Conservation (phyloP, 2,797 vertebrate species). For the Remorina albescens region DNA sequence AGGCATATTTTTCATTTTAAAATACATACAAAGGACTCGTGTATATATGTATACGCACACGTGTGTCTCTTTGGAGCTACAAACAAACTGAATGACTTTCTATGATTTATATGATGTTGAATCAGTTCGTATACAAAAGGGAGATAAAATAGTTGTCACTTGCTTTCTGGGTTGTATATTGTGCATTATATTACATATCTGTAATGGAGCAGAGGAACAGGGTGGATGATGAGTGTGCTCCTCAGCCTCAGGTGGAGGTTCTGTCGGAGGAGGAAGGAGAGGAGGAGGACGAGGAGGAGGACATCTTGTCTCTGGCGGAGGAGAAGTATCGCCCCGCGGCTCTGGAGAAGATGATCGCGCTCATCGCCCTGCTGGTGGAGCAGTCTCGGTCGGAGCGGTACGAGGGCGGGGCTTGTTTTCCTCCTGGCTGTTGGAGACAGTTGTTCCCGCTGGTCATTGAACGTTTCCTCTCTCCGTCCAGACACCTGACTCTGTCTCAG, state of each 20-base stretch:
- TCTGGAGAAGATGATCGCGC: constrained; percentile 98
- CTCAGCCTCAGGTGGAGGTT: constrained; percentile 97
- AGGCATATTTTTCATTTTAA: too few species aligned
- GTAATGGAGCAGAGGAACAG: too few species aligned
- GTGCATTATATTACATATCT: too few species aligned
- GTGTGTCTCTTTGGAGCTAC: too few species aligned
- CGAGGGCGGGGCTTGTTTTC: not conserved
- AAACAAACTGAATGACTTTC: too few species aligned
- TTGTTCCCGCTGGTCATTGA: not conserved
- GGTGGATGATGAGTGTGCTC: not conserved
- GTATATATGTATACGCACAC: too few species aligned
- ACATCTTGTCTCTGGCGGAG: constrained; percentile 96
- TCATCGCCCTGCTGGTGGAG: constrained; percentile 97
- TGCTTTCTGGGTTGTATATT: too few species aligned
- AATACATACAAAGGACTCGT: too few species aligned
- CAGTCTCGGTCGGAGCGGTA: constrained; percentile 98
- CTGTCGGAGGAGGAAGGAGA: constrained; percentile 98
- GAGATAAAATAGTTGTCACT: too few species aligned
- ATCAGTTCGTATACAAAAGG: too few species aligned
- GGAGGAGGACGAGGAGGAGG: constrained; percentile 97
- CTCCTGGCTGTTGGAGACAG: not conserved
- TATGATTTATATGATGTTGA: too few species aligned
- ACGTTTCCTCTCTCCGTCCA: constrained; percentile 66
- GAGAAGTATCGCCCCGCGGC: constrained; percentile 98
- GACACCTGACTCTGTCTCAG: constrained; percentile 97